These are phyloP conservation scores for Odontamblyopus lacepedii DNA, from an alignment of 2,797 vertebrate genomes.

Conservation along the genomic window DNA sequence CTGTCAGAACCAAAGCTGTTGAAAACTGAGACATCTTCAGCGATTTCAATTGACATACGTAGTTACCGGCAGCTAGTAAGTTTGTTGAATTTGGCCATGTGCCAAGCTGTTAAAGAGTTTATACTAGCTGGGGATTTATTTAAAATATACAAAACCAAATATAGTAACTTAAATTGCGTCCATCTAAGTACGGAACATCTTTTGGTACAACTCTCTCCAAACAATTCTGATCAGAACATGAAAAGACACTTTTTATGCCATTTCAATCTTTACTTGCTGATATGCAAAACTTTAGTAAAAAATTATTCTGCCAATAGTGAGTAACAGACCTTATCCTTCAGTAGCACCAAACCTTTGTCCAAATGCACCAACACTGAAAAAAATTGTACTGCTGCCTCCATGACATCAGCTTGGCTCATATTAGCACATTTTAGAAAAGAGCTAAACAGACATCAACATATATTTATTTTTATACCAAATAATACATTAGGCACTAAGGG, in stretches of 20 bases:
- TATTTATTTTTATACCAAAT: conserved; percentile 21
- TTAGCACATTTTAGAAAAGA: conserved; percentile 16
- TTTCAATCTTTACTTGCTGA: conserved; percentile 9
- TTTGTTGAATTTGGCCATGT: neutral
- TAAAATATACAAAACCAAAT: neutral
- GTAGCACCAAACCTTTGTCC: conserved; percentile 15
- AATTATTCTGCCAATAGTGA: neutral
- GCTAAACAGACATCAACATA: conserved; percentile 10
- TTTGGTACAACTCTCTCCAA: no score
- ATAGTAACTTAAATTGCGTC: neutral
- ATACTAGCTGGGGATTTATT: neutral
- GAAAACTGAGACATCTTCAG: neutral
- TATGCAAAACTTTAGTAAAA: neutral
- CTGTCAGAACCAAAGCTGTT: neutral
- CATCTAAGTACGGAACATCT: neutral
- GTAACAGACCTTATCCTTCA: conserved; percentile 30
- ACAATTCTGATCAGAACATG: neutral
- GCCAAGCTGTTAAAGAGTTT: neutral
- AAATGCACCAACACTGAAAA: conserved; percentile 9
- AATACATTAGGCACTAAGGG: conserved; percentile 4
- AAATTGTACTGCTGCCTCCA: conserved; percentile 16
- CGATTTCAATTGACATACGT: neutral
- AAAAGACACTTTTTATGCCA: neutral
- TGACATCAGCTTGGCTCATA: conserved; percentile 23
- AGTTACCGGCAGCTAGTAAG: neutral